phyloP scores from a whole-genome alignment of 2,113 vertebrate genomes.

The Cavia aperea region DNA sequence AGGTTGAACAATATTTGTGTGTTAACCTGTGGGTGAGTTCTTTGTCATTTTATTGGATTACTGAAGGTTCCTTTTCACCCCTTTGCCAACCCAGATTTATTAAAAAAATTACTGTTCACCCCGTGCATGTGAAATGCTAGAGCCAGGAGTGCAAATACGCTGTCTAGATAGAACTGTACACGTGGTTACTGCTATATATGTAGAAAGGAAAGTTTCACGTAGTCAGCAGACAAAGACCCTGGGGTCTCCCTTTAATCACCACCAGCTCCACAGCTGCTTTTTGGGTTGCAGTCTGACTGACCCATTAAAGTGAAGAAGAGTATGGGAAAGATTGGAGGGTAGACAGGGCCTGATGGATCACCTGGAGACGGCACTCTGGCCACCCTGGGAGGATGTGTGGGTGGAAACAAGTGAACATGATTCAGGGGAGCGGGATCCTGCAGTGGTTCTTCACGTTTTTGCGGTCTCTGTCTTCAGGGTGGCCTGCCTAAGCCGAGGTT shows the following conservation, averaged over 20 bases:
- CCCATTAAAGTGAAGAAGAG: not conserved
- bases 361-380: not conserved
- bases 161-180: not conserved
- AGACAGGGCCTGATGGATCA: fast-evolving
- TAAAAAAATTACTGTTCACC: not conserved
- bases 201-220: not conserved
- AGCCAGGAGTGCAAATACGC: not conserved
- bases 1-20: not conserved
- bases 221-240: not conserved
- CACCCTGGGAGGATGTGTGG: not conserved
- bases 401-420: not conserved
- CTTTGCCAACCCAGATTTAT: not conserved
- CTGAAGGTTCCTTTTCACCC: not conserved
- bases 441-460: not conserved
- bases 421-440: not conserved
- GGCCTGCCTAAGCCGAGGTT: not conserved
- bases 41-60: not conserved
- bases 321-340: no score
- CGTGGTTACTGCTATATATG: not conserved
- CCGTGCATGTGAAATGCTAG: not conserved
- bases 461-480: not conserved
- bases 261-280: not conserved
- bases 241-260: not conserved
- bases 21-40: not conserved
- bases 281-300: not conserved